Conservation (phyloP, 1,140 invertebrate species). For the Orchesella cincta region DNA sequence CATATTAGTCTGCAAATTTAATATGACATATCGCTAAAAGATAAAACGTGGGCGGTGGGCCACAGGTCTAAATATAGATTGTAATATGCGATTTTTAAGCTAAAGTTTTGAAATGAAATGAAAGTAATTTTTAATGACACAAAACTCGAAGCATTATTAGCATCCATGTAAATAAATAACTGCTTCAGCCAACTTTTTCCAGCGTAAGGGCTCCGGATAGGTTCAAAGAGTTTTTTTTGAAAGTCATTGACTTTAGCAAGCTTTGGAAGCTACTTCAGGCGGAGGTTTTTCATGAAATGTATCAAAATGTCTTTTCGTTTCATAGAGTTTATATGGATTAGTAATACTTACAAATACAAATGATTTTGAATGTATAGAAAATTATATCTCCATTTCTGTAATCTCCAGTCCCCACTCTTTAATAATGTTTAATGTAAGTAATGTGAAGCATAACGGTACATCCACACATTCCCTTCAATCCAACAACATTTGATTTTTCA, state of each 20-base stretch:
- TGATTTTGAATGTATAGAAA: too few species aligned
- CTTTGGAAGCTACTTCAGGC: neutral
- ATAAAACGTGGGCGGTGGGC: too few species aligned
- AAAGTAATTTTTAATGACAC: neutral
- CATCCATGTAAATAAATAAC: neutral
- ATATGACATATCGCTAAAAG: too few species aligned
- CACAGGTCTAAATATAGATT: too few species aligned
- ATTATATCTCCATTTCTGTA: too few species aligned
- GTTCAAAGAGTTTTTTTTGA: too few species aligned
- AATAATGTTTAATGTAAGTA: neutral
- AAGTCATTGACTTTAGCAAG: too few species aligned
- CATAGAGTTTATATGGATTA: neutral
- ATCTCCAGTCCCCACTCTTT: neutral
- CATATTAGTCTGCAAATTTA: too few species aligned
- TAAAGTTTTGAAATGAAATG: too few species aligned
- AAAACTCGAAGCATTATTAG: neutral
- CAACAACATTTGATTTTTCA: neutral
- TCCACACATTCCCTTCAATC: neutral
- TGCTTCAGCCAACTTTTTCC: neutral
- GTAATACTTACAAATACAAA: neutral
- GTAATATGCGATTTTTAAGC: too few species aligned
- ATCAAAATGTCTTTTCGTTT: neutral
- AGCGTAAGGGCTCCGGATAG: too few species aligned
- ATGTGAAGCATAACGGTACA: neutral
- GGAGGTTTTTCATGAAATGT: neutral